Conservation (phyloP, 2,888 invertebrate species). For the Heteropelma amictum region DNA sequence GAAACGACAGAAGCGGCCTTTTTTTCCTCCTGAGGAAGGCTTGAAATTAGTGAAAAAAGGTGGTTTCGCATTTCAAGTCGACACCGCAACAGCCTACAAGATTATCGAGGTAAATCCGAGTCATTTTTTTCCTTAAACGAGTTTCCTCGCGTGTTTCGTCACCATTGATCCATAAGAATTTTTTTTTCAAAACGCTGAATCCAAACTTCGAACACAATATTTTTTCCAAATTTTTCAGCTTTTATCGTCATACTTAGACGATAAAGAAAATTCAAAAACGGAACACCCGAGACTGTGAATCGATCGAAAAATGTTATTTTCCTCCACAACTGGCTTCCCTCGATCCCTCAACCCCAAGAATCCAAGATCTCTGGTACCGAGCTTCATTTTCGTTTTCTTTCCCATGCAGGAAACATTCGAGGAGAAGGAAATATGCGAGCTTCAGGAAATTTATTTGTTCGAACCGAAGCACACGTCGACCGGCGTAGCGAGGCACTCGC, state of each 20-base stretch:
- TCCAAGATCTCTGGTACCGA: too few relatives aligned
- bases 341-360: too few relatives aligned
- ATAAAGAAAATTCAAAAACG: too few relatives aligned
- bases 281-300: too few relatives aligned
- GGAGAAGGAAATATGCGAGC: slow-evolving; percentile 84
- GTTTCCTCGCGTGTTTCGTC: too few relatives aligned
- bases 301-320: too few relatives aligned
- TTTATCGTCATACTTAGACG: too few relatives aligned
- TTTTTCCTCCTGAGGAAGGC: slow-evolving; percentile 79
- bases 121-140: too few relatives aligned
- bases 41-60: slow-evolving; percentile 82
- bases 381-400: not conserved
- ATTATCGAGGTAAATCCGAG: slow-evolving; percentile 80
- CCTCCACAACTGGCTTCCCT: too few relatives aligned
- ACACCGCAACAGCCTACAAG: slow-evolving; percentile 84
- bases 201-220: too few relatives aligned
- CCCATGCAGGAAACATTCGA: slow-evolving; percentile 80
- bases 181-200: too few relatives aligned
- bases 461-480: slow-evolving; percentile 62
- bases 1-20: slow-evolving; percentile 62
- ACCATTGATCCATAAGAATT: too few relatives aligned
- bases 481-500: slow-evolving; percentile 66
- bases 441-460: slow-evolving; percentile 78
- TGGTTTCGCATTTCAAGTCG: slow-evolving; percentile 85
- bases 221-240: not conserved